Percentiles rank a stretch among this genome's conserved stretches.
Conservation (phyloP, 2,797 vertebrate species). For the Dromococcyx pavoninus region DNA sequence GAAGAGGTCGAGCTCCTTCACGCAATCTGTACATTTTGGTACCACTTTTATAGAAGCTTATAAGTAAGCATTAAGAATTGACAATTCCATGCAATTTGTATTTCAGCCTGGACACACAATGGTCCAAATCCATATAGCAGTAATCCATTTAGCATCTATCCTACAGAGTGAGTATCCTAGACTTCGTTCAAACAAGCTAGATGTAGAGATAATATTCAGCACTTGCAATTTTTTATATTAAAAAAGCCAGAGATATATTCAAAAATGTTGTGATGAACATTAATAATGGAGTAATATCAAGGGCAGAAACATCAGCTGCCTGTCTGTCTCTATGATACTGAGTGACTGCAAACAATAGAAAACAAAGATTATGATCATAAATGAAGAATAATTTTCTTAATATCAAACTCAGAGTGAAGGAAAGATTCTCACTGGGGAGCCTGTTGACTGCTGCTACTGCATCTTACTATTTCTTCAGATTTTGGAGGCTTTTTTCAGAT, state of each 20-base stretch:
- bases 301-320: neutral
- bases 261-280: neutral
- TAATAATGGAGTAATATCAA: neutral
- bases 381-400: neutral
- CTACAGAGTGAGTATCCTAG: rapidly evolving
- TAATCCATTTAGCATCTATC: neutral
- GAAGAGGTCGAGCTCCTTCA: neutral
- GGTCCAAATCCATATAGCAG: neutral
- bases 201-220: neutral
- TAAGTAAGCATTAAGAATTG: neutral
- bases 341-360: neutral
- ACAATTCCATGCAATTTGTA: neutral
- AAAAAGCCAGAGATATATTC: neutral
- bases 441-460: neutral
- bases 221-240: neutral
- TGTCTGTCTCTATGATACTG: neutral
- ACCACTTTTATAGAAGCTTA: neutral
- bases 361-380: neutral
- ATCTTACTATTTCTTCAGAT: neutral
- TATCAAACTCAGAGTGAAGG: neutral
- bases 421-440: neutral
- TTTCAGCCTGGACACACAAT: neutral
- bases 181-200: neutral
- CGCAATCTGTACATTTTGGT: neutral
- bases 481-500: neutral